Base-by-base conservation (phyloP, 2,888 invertebrate species). In the Gryllus longicercus region DNA sequence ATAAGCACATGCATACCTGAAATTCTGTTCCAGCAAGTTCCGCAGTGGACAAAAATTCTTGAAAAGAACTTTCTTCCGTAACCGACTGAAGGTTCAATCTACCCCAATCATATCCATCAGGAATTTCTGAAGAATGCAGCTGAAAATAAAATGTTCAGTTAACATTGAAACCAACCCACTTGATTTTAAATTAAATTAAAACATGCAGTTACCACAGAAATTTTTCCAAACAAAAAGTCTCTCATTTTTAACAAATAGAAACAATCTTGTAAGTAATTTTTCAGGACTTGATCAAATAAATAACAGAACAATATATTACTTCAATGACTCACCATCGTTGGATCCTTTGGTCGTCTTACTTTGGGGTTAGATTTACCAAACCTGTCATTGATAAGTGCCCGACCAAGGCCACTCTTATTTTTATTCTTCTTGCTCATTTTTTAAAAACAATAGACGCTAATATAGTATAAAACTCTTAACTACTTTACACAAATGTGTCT, bases 31-130 rank as follows among this genome's bases (percentile, higher is more conserved):
- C 96, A 0, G 98, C 98, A 81, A 99, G 88, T 87, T 98, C 95
- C 0, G 99, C 99, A 0, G 96, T 98, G 0, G 96, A 94, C 5
- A 99, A 89, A 86, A 99, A 99, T 85, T 98, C 99, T 88, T 98
- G 96, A 82, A 99, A 92, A 0, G 96, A 95, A n/a, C 94, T 96
- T 86, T 98, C 96, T 84, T 98, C 98, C 0, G 98, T 98, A 0
- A 98, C 95, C 0, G 98, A 98, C 85, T 94, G 94, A 1, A 97
- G 90, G 87, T 97, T 97, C 2, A 97, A 88, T 12, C 96, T 90
- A 74, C 94, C 95, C 96, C 96, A 97, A 82, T 97, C 95, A 84
- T 93, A 95, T 5, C 96, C 97, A 88, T 97, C 97, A 84, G 95
- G 92, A 2, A 97, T 88, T 85, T 97, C 96, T 38, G 95, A 92